phyloP scores from a whole-genome alignment of 37 sponge, comb jelly and placozoan species.

The Hexactinellida sp. region DNA sequence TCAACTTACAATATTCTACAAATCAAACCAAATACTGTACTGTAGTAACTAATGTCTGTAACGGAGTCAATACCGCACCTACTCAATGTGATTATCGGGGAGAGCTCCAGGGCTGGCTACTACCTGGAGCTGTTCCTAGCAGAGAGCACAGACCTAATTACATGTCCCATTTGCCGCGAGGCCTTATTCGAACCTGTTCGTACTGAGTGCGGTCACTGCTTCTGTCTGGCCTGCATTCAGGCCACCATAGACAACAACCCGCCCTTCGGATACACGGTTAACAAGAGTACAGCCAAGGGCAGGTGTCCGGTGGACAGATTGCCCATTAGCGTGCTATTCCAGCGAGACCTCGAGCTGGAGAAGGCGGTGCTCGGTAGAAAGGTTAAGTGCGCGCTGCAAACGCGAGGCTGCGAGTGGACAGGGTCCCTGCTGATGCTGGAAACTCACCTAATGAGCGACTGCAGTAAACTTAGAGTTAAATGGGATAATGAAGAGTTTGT shows the following conservation, averaged over 20 bases:
- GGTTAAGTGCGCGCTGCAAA: background rate
- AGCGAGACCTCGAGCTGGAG: background rate
- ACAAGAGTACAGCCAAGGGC: background rate
- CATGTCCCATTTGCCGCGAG: background rate
- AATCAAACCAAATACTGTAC: too few relatives aligned
- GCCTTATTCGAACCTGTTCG: background rate
- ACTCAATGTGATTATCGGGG: background rate
- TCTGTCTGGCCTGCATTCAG: background rate
- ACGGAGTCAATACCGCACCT: background rate
- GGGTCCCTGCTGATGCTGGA: background rate
- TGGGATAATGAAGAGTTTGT: background rate
- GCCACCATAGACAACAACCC: background rate
- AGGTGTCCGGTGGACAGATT: background rate
- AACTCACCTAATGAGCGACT: background rate
- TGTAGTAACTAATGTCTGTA: too few relatives aligned
- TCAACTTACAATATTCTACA: too few relatives aligned
- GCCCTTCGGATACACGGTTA: background rate
- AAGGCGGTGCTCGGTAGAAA: background rate
- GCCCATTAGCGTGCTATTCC: background rate
- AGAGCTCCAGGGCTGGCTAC: background rate
- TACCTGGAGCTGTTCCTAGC: background rate
- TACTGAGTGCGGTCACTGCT: background rate
- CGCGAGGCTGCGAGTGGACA: background rate
- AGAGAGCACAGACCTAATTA: background rate
- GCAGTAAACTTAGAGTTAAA: background rate